Conservation (phyloP, 2,888 invertebrate species). For the Asteroscopus sphinx region DNA sequence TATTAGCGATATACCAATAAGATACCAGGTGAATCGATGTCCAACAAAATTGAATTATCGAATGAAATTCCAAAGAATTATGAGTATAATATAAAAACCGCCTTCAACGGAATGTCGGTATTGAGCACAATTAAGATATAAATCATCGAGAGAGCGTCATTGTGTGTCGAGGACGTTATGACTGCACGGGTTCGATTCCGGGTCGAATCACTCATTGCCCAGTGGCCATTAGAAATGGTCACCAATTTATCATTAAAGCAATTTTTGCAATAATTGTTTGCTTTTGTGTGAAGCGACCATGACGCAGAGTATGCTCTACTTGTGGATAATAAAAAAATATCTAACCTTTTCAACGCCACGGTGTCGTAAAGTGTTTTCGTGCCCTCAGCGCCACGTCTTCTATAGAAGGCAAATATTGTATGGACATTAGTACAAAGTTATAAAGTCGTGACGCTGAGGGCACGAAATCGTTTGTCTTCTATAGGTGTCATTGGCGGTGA, state of each 20-base stretch:
- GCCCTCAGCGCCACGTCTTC: too few relatives aligned
- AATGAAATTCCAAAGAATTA: constrained; percentile 73
- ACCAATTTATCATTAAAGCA: constrained; percentile 90
- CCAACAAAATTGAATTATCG: constrained; percentile 57
- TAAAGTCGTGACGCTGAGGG: too few relatives aligned
- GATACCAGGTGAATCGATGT: constrained; percentile 53
- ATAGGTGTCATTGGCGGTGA: too few relatives aligned
- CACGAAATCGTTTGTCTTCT: too few relatives aligned
- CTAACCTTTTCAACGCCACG: too few relatives aligned
- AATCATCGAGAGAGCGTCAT: constrained; percentile 84
- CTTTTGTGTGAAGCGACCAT: constrained; percentile 67
- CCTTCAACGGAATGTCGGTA: constrained; percentile 77
- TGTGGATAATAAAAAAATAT: constrained; percentile 21
- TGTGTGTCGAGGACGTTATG: constrained; percentile 87
- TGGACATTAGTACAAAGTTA: too few relatives aligned
- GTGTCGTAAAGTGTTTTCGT: too few relatives aligned
- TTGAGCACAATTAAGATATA: constrained; percentile 85
- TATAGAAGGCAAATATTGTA: too few relatives aligned
- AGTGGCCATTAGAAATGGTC: constrained; percentile 86
- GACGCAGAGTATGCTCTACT: constrained; percentile 74
- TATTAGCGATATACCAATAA: constrained; percentile 52
- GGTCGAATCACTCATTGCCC: constrained; percentile 80
- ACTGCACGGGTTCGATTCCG: constrained; percentile 81
- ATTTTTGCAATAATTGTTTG: constrained; percentile 89
- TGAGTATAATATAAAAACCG: constrained; percentile 76